Evolutionary conservation across 2,113 vertebrate genomes (phyloP), one percentile per base, ranked within the genome.

Genomic region (Hyaena hyaena): DNA sequence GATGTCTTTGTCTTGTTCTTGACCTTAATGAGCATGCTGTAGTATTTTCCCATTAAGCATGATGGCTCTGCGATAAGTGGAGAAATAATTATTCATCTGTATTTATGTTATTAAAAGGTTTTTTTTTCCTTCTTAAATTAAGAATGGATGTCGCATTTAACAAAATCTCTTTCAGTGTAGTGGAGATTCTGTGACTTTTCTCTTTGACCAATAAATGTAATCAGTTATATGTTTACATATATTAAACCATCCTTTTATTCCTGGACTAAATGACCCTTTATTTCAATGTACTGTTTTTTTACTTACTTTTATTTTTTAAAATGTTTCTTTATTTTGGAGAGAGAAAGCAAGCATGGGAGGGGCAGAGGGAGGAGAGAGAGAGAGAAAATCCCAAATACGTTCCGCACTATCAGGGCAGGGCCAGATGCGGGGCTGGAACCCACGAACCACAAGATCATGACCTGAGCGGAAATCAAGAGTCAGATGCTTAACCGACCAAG

Each of bases 81-180:
- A 10, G 90, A 7, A 26, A 39, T 11, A 82, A 88, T 82, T 61
- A 58, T 77, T 80, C 77, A 35, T 63, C 73, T 93, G 19, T 66
- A 74, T 15, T 74, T 81, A 17, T 6, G 23, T 65, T 80, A 90
- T 77, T 92, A 43, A 76, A 82, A 69, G 61, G 1, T 10, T 74
- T 76, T 69, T 83, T 23, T 63, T 33, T 74, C 16, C 26, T 53
- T 73, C n/a, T 92, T 87, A 66, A n/a, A 65, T 93, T 81, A 77
- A 84, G 50, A 93, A 74, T 93, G 31, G 74, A 81, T 86, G 19
- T 91, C 63, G 10, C 86, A 53, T 93, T 90, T 82, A 21, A 82
- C 19, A 43, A 74, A 91, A 61, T 88, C 3, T 85, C 50, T 73
- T 85, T 45, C 11, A 90, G 7, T 55, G 10, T 82, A 76, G 53